These are phyloP conservation scores for Dreissena polymorpha DNA, from an alignment of 1,140 invertebrate genomes.

Conservation along the genomic window DNA sequence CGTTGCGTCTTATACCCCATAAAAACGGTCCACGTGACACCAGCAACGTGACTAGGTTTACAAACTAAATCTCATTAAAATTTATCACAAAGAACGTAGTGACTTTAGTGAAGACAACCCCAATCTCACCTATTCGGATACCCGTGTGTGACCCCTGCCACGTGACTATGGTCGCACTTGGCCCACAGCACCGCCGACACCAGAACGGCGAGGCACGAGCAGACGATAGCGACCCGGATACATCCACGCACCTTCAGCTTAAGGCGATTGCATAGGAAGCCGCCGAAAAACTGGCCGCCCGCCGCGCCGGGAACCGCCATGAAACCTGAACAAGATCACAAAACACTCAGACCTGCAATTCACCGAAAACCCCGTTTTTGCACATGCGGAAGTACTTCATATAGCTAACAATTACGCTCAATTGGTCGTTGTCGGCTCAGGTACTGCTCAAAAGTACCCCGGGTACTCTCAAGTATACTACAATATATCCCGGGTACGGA, in stretches of 20 bases:
- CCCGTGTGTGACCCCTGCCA: slow-evolving; percentile 85
- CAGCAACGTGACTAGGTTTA: too few relatives aligned
- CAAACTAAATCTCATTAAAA: too few relatives aligned
- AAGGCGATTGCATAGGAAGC: slow-evolving; percentile 66
- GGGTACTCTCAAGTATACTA: too few relatives aligned
- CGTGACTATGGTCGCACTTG: slow-evolving; percentile 61
- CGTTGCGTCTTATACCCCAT: too few relatives aligned
- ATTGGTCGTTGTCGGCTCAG: too few relatives aligned
- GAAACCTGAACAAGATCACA: slow-evolving; percentile 80
- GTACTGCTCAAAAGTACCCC: too few relatives aligned
- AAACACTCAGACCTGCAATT: too few relatives aligned
- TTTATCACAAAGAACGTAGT: too few relatives aligned
- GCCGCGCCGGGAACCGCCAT: slow-evolving; percentile 79
- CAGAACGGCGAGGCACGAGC: slow-evolving; percentile 57
- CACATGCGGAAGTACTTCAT: background rate
- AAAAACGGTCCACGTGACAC: too few relatives aligned
- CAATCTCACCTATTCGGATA: slow-evolving; percentile 87
- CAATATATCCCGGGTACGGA: too few relatives aligned
- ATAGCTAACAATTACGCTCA: too few relatives aligned
- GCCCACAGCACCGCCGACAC: slow-evolving; percentile 63
- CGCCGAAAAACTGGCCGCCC: slow-evolving; percentile 73
- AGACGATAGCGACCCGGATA: slow-evolving; percentile 64
- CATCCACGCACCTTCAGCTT: slow-evolving; percentile 70
- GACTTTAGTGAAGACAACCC: too few relatives aligned
- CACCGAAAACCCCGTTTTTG: background rate